These are phyloP conservation scores for Callaeas wilsoni DNA, from an alignment of 2,113 vertebrate genomes.

Conservation along the genomic window DNA sequence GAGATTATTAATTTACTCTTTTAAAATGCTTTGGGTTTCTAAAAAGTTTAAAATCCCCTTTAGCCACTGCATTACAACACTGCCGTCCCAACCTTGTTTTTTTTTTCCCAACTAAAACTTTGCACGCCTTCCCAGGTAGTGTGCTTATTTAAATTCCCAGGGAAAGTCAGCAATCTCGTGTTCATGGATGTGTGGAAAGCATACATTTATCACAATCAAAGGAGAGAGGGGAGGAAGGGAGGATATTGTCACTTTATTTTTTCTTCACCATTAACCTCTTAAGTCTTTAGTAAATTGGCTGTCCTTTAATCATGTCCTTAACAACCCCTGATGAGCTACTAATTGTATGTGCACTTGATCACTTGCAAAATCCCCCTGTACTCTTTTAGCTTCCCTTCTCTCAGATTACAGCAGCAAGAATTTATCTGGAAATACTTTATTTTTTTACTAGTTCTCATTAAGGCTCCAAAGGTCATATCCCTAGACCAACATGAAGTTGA, in stretches of 20 bases:
- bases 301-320: background rate
- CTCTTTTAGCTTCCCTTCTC: background rate
- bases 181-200: background rate
- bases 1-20: background rate
- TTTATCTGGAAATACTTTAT: background rate
- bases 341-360: background rate
- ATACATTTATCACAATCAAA: background rate
- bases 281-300: background rate
- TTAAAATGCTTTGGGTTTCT: background rate
- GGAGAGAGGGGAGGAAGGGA: background rate
- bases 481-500: background rate
- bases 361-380: background rate
- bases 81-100: fast-evolving
- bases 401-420: background rate
- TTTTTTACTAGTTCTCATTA: background rate
- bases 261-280: background rate
- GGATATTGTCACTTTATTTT: background rate
- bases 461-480: background rate
- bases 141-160: background rate
- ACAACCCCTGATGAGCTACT: background rate
- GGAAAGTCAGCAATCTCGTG: background rate
- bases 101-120: background rate
- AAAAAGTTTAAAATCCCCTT: background rate
- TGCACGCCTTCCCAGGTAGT: background rate
- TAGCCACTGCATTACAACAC: background rate